phyloP scores from a whole-genome alignment of 2,888 invertebrate species.

The Sipha maydis region DNA sequence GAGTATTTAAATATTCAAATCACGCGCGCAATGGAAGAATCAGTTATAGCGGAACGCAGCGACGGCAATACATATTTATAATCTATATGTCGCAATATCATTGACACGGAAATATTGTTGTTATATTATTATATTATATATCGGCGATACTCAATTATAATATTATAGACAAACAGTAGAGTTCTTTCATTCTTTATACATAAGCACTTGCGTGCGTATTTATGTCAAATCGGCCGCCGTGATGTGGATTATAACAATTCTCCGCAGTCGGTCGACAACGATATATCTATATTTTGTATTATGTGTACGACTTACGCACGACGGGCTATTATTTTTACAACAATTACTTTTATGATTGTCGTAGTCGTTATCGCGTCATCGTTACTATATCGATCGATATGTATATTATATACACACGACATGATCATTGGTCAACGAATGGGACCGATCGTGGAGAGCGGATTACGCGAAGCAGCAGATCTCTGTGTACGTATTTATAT shows the following conservation, averaged over 20 bases:
- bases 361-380: constrained; percentile 16
- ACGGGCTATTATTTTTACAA: constrained; percentile 29
- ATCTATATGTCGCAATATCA: constrained; percentile 6
- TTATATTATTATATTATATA: background rate
- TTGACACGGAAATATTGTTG: constrained; percentile 43
- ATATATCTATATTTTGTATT: background rate
- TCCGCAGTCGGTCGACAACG: background rate
- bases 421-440: constrained; percentile 19
- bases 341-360: constrained; percentile 2
- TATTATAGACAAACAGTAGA: background rate
- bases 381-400: constrained; percentile 16
- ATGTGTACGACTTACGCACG: constrained; percentile 9
- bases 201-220: background rate
- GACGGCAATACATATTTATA: background rate
- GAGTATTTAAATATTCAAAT: constrained; percentile 53
- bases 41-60: constrained; percentile 19
- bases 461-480: constrained; percentile 33
- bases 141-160: background rate
- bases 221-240: background rate
- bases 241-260: constrained; percentile 17
- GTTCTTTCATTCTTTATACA: background rate
- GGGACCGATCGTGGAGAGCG: constrained; percentile 37
- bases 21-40: constrained; percentile 38
- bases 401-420: background rate
- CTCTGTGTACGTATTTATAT: background rate